Evolutionary conservation across 2,797 vertebrate species (phyloP), one percentile per base, ranked within the genome.

Genomic region (Amniataba percoides): DNA sequence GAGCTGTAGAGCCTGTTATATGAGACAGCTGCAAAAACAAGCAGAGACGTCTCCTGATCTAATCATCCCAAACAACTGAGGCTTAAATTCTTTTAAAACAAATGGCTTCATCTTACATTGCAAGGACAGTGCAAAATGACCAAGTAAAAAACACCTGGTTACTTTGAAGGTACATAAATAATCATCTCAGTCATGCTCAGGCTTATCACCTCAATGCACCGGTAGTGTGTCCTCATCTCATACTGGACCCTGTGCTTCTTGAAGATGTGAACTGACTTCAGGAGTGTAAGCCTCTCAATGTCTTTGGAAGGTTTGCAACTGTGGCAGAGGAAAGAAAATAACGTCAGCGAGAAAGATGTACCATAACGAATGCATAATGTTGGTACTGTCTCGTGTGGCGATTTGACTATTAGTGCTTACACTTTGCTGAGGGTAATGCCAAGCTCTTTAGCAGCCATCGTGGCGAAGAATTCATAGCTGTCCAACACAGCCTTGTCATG

Each of bases 181-280:
- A 1, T 25, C 36, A 1, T n/a, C 8, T 19, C 21, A 27, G 46
- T 55, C 36, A 46, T 2, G 13, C 16, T 69, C 6, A 45, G 71
- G 4, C 7, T 69, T 1, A 78, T 91, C 88, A 99, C 98, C 96
- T 98, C 95, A 36, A 99, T 92, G 85, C 91, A 94, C 21, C 95
- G 73, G 80, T 96, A 98, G 82, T 97, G 95, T 1, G 98, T 99
- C 90, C 98, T 97, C 96, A 98, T 99, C 94, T 99, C 98, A 89
- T 99, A 99, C 87, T 99, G 98, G 69, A 98, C 98, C 85, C 97
- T 93, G 93, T 99, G 98, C 59, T 99, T 99, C 92, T 99, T 99
- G 91, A 95, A 99, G 93, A 99, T 98, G 90, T 99, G 98, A 64
- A 98, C 88, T 0, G 98, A 99, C 85, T 99, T 99, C 70, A 99